Evolutionary conservation across 1,140 invertebrate species (phyloP), one percentile per base, ranked within the genome.

Genomic region (Caenorhabditis tropicalis): DNA sequence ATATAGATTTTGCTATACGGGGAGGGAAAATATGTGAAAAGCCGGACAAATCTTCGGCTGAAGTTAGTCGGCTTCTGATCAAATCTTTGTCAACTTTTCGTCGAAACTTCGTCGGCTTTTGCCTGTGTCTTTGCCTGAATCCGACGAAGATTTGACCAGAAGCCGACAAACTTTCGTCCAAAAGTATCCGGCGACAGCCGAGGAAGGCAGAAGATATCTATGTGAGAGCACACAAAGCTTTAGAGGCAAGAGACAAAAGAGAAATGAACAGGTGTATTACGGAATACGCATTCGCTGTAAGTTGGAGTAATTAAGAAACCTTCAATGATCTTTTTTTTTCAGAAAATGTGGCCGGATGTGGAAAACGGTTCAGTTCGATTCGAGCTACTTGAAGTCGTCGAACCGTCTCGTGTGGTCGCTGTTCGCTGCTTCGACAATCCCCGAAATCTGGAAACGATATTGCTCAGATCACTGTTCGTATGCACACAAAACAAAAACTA

Each of bases 391-490:
- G 94, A 96, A 89, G 95, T 95, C 0, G 89, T 98, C 65, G 96
- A 98, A 91, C 94, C 95, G 1, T 94, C 96, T 0, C 93, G 97
- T 2, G 96, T 98, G 91, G 94, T 95, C 0, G 92, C 2, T 93
- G 95, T 92, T 95, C 51, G 91, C 49, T 86, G 85, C 58, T 79
- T 83, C n/a, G 90, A 91, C 79, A 83, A 86, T 74, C 90, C 90
- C 53, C 48, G 6, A 87, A 91, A 79, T 91, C 90, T 21, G 90
- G 90, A 60, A 91, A 91, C 58, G 89, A 91, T 81, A 99, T 95
- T 93, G 96, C 94, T 4, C 98, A 99, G 93, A 92, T 99, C 39
- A 98, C 96, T n/a, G 94, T 96, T n/a, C 93, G 96, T 56, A 96
- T 99, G 91, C 96, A 98, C 91, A 95, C 95, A 0, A 95, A 96